Evolutionary conservation across 2,888 invertebrate genomes (phyloP), one percentile per base, ranked within the genome.

Genomic region (Cryptus viduatorius): DNA sequence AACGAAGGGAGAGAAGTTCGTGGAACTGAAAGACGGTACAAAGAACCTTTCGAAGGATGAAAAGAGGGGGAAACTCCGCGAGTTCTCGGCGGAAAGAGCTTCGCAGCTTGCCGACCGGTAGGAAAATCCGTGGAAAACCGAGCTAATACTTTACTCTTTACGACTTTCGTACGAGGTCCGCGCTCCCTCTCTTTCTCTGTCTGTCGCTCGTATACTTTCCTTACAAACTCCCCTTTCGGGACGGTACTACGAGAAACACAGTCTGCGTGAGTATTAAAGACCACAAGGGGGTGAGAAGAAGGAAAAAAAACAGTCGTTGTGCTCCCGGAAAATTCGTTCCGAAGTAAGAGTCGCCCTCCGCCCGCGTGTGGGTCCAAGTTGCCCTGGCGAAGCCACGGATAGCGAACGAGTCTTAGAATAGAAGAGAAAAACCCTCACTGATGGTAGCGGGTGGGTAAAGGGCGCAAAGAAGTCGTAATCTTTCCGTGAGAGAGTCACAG

Each of bases 91-190:
- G 29, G 24, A 64, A 48, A 56, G 31, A 84, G 81, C 77, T 84
- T 69, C 44, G 68, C 73, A 68, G 77, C 84, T 83, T 76, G 69
- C 64, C 53, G 46, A 64, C 78, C 56, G 44, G 50, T 50, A 50
- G 65, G 84, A 84, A 84, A 84, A 84, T 82, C 78, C 84, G 73
- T 78, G 81, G 59, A 82, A 84, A 82, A 84, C 78, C 65, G 78
- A 84, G 78, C 75, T 79, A 82, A 87, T 85, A 87, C 84, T 86
- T 84, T 75, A 76, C 86, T 79, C 77, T 86, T 86, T 86, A 85
- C 85, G 87, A 87, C 82, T 85, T 86, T 79, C 61, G 79, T 82
- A 72, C 79, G 79, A 83, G 75, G 64, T 24, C 14, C 7, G 59
- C 24, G 59, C 59, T 31, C 31, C 7, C 29, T 14, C 29, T 14